phyloP scores from a whole-genome alignment of 2,113 vertebrate genomes.

The Cercocebus atys region DNA sequence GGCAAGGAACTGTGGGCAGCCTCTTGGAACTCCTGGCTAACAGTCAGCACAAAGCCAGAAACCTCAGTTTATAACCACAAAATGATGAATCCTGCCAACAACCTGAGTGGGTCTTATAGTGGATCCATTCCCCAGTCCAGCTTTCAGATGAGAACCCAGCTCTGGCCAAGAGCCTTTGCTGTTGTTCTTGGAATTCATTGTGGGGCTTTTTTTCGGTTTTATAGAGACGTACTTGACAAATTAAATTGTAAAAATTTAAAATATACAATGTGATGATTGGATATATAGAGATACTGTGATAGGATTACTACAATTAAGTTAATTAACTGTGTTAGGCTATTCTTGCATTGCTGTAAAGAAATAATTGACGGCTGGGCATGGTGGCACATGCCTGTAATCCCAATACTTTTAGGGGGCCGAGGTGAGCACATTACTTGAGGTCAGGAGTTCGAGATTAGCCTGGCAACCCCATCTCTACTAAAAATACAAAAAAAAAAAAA shows the following conservation, averaged over 20 bases:
- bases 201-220: not conserved
- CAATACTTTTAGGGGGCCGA: too few relatives aligned
- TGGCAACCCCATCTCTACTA: too few relatives aligned
- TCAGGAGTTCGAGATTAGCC: too few relatives aligned
- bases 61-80: not conserved
- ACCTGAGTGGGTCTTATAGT: not conserved
- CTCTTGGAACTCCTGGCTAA: not conserved
- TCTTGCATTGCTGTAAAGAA: too few relatives aligned
- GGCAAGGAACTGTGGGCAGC: not conserved
- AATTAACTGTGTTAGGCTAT: not conserved
- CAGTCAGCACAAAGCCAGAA: not conserved
- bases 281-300: not conserved
- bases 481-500: too few relatives aligned
- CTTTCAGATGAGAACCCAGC: not conserved
- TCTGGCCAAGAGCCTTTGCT: not conserved
- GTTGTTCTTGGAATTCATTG: not conserved
- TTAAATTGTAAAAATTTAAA: not conserved
- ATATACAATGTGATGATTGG: not conserved
- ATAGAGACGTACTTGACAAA: not conserved
- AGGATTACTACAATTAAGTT: not conserved
- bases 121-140: not conserved
- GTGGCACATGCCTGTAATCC: too few relatives aligned
- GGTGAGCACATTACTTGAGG: too few relatives aligned
- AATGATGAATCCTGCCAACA: not conserved
- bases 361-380: too few relatives aligned